Evolutionary conservation across 2,888 invertebrate species (phyloP).

Genomic region (Agrotis exclamationis): DNA sequence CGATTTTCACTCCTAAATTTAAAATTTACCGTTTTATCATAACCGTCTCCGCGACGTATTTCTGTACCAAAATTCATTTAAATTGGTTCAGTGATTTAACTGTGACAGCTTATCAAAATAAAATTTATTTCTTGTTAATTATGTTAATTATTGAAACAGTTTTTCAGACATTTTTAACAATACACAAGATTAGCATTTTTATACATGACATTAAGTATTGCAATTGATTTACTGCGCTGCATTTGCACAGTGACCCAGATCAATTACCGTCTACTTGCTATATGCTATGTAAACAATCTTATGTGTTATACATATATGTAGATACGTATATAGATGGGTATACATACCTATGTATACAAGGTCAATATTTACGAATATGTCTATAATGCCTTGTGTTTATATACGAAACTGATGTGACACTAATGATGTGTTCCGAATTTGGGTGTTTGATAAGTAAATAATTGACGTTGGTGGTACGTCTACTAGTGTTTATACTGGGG

Average conservation of each 20-base stretch:
- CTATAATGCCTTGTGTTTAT: constrained; percentile 16
- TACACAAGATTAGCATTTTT: no score
- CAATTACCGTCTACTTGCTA: constrained; percentile 45
- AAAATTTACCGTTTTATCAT: no score
- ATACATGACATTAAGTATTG: no score
- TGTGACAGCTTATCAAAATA: no score
- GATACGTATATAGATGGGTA: not conserved
- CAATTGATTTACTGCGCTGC: constrained; percentile 20
- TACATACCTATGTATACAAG: constrained; percentile 22
- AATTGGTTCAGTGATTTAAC: no score
- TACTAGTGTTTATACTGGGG: not conserved
- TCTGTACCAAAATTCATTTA: no score
- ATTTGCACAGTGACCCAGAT: not conserved
- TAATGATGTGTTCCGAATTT: not conserved
- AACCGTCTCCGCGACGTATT: no score
- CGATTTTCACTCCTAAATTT: no score
- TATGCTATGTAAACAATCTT: constrained; percentile 23
- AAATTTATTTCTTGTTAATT: no score
- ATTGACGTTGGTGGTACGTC: not conserved
- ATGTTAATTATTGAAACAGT: no score
- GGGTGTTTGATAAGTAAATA: constrained; percentile 2
- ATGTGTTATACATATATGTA: not conserved
- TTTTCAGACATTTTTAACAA: no score
- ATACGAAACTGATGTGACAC: constrained; percentile 22
- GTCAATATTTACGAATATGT: constrained; percentile 9